Percentiles rank a stretch among this genome's conserved stretches.
phyloP scores from a whole-genome alignment of 2,113 vertebrate species.

The Hydrolagus affinis region DNA sequence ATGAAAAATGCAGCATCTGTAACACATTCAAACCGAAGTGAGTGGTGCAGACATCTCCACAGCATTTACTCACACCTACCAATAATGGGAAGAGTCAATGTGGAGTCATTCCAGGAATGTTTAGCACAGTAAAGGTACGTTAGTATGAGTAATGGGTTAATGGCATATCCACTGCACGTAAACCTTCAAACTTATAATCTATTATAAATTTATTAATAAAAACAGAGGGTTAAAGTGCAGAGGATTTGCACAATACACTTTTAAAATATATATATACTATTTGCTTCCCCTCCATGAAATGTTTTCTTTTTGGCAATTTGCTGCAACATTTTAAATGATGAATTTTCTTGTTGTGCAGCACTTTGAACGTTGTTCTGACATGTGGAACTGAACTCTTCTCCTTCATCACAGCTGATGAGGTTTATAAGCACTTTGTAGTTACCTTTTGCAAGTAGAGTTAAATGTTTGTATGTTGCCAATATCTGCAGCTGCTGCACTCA shows the following conservation, averaged over 20 bases:
- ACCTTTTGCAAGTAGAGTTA: slow-evolving; percentile 79
- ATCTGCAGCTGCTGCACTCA: slow-evolving; percentile 51
- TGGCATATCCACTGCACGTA: slow-evolving; percentile 7
- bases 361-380: slow-evolving; percentile 40
- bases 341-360: slow-evolving; percentile 16
- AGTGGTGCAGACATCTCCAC: background rate
- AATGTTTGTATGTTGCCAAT: slow-evolving; percentile 71
- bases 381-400: slow-evolving; percentile 52
- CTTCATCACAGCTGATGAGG: slow-evolving; percentile 59
- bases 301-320: slow-evolving; percentile 17
- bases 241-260: slow-evolving; percentile 22
- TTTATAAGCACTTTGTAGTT: slow-evolving; percentile 90
- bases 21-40: background rate
- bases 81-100: background rate
- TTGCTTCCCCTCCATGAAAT: background rate
- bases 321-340: slow-evolving; percentile 4
- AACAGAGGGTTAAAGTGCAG: slow-evolving; percentile 19
- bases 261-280: background rate
- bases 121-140: slow-evolving; percentile 19
- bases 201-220: slow-evolving; percentile 12
- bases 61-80: slow-evolving; percentile 3
- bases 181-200: slow-evolving; percentile 24
- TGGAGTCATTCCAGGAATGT: slow-evolving; percentile 7
- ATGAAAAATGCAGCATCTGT: background rate
- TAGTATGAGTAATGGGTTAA: slow-evolving; percentile 15